A percentile compares a stretch with the other conserved stretches of the same genome.
Evolutionary conservation across 1,140 invertebrate genomes (phyloP).

Genomic region (Melitaea cinxia): DNA sequence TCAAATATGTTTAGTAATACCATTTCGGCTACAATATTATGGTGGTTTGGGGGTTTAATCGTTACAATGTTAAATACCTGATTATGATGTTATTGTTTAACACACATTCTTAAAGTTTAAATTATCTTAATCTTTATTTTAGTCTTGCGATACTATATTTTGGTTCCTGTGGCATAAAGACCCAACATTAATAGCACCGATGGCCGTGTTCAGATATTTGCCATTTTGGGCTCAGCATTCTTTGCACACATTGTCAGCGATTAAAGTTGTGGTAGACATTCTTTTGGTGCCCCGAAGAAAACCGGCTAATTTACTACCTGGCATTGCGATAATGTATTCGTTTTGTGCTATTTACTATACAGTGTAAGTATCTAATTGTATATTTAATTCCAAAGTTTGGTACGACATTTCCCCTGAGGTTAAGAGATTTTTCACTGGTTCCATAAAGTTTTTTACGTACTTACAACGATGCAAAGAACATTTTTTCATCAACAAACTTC

Average conservation of each 20-base stretch:
- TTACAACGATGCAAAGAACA: too few relatives aligned
- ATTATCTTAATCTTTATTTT: constrained; percentile 21
- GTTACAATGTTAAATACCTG: too few relatives aligned
- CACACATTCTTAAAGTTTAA: background rate
- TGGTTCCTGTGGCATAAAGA: constrained; percentile 47
- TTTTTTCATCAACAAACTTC: too few relatives aligned
- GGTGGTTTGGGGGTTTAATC: too few relatives aligned
- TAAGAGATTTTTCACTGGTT: background rate
- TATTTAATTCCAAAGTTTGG: too few relatives aligned
- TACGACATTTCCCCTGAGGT: background rate
- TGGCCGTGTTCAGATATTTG: constrained; percentile 44
- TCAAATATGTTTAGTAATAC: too few relatives aligned
- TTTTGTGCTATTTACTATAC: constrained; percentile 38
- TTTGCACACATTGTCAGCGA: constrained; percentile 48
- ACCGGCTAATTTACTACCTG: constrained; percentile 38
- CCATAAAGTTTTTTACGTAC: too few relatives aligned
- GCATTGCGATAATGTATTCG: constrained; percentile 28
- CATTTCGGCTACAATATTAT: too few relatives aligned
- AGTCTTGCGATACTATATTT: constrained; percentile 49
- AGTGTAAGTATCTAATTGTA: constrained; percentile 51
- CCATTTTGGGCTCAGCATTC: constrained; percentile 52
- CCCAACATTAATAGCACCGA: constrained; percentile 42
- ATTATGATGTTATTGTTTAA: too few relatives aligned
- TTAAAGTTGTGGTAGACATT: constrained; percentile 42
- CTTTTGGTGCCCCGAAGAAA: constrained; percentile 43